Conservation (phyloP, 2,797 vertebrate species). For the Bufotes viridis region DNA sequence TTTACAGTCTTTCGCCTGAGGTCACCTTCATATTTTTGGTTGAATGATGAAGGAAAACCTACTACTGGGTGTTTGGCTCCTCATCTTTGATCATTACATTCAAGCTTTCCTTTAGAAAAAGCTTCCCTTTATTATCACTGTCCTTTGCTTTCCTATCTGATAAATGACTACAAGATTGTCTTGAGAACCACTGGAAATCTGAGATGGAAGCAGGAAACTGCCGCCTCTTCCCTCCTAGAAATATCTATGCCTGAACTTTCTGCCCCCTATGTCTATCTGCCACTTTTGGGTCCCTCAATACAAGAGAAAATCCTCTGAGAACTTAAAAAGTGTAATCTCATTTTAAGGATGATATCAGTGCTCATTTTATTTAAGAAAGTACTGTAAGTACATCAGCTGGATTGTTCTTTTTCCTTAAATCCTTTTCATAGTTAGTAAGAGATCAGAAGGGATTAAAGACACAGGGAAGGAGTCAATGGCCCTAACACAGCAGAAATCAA, state of each 20-base stretch:
- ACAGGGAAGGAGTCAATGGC: not conserved
- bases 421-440: slow-evolving; percentile 45
- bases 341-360: slow-evolving; percentile 26
- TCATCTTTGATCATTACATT: not conserved
- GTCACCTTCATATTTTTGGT: not conserved
- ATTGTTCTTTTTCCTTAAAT: slow-evolving; percentile 44
- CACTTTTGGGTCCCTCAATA: not conserved
- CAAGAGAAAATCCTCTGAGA: slow-evolving; percentile 10
- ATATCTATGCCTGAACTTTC: not conserved
- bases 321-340: slow-evolving; percentile 38
- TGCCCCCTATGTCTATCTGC: not conserved
- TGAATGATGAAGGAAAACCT: not conserved
- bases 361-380: slow-evolving; percentile 33
- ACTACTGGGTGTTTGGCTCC: not conserved
- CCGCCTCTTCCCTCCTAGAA: not conserved
- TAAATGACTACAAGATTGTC: not conserved
- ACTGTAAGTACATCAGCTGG: slow-evolving; percentile 37
- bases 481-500: not conserved
- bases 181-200: not conserved
- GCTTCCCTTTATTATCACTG: not conserved
- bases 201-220: not conserved
- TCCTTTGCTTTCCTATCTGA: not conserved
- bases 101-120: not conserved
- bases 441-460: slow-evolving; percentile 45
- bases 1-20: too few relatives aligned